phyloP scores from a whole-genome alignment of 23 tunicate genomes.

The Trididemnum clinides region DNA sequence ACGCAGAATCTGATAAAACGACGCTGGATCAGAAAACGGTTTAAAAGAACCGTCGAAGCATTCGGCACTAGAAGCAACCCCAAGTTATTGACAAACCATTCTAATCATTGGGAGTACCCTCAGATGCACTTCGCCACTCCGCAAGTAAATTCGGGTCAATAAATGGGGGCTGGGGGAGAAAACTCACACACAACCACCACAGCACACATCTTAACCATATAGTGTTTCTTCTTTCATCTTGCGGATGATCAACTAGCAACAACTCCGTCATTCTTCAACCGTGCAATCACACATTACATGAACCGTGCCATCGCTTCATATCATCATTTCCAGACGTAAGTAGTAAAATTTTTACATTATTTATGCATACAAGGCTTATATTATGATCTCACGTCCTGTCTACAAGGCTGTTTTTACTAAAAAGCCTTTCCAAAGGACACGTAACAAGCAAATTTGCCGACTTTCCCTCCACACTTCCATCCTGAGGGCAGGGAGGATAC shows the following conservation, averaged over 20 bases:
- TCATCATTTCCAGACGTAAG: conserved; percentile 27
- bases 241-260: no score
- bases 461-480: no score
- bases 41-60: conserved; percentile 5
- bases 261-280: no score
- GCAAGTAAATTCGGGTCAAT: neutral
- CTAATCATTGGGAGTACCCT: conserved; percentile 46
- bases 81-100: conserved; percentile 1
- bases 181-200: neutral
- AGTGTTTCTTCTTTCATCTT: no score
- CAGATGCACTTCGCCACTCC: conserved; percentile 62
- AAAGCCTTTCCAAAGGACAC: no score
- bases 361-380: no score
- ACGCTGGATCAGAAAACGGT: conserved; percentile 2
- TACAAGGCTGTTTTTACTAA: no score
- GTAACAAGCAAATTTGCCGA: no score
- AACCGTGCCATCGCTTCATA: conserved; percentile 9
- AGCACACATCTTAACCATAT: no score
- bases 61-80: neutral
- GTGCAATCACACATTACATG: neutral
- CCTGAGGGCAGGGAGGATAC: no score
- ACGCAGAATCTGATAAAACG: no score
- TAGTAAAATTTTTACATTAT: neutral
- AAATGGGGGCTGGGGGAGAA: neutral
- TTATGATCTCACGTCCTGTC: no score